Percentiles rank a stretch among this genome's conserved stretches.
Evolutionary conservation across 2,797 vertebrate species (phyloP).

Genomic region (Rhinoraja longicauda): DNA sequence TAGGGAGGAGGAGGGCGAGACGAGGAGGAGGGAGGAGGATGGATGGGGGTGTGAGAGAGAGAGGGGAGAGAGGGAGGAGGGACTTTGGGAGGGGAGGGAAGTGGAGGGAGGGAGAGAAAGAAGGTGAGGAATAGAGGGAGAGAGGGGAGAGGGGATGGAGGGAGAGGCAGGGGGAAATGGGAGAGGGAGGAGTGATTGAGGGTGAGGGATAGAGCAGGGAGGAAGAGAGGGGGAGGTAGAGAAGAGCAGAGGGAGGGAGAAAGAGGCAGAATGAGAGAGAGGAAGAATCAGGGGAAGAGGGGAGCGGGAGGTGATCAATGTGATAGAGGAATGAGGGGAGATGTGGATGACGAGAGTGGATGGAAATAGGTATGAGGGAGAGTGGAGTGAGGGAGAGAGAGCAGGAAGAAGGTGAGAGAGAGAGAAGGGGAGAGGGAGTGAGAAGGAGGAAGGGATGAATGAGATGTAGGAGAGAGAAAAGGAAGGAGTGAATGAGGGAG

Average conservation of each 20-base stretch:
- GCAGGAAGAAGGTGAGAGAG: background rate
- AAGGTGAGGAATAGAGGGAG: background rate
- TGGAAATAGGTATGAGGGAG: background rate
- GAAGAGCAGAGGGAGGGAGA: background rate
- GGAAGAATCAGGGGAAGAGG: background rate
- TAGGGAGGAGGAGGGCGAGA: background rate
- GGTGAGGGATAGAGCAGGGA: background rate
- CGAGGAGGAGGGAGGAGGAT: background rate
- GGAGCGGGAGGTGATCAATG: background rate
- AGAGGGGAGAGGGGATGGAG: no score
- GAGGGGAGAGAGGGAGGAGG: no score
- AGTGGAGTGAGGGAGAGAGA: background rate
- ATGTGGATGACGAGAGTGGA: background rate
- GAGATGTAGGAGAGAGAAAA: background rate
- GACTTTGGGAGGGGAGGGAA: no score
- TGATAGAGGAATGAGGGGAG: background rate
- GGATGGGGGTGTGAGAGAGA: background rate
- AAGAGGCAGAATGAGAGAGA: background rate
- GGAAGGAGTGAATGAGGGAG: background rate
- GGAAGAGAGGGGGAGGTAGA: background rate
- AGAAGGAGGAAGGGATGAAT: background rate
- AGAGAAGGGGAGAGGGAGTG: no score
- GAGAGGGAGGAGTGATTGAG: no score
- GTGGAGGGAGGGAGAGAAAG: no score
- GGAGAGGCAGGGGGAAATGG: no score